Conservation (phyloP, 2,888 invertebrate species). For the Torymus texanus region DNA sequence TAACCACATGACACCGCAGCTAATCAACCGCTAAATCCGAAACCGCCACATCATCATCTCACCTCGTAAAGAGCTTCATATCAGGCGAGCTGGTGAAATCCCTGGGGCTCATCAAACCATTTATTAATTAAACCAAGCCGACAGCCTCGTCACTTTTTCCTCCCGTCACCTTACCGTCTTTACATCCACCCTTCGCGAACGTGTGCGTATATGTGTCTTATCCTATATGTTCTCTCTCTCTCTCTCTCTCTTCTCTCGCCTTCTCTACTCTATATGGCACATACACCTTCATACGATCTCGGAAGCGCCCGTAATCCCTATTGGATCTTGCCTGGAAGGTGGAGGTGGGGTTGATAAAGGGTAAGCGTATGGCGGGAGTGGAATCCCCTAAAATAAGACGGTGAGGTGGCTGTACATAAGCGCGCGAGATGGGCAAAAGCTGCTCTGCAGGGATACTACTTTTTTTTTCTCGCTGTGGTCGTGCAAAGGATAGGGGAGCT, state of each 20-base stretch:
- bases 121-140: slow-evolving; percentile 12
- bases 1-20: no score
- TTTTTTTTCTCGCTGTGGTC: no score
- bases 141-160: not conserved
- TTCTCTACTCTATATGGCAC: not conserved
- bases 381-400: slow-evolving; percentile 48
- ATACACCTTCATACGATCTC: slow-evolving; percentile 57
- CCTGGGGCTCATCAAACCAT: not conserved
- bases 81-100: not conserved
- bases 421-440: no score
- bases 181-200: not conserved
- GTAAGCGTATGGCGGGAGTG: slow-evolving; percentile 58
- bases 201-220: slow-evolving; percentile 10
- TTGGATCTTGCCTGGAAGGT: slow-evolving; percentile 60
- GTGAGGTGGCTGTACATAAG: no score
- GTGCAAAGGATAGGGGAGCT: no score
- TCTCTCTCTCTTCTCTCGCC: no score
- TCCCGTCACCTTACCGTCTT: not conserved
- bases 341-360: slow-evolving; percentile 62
- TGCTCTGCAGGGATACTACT: no score
- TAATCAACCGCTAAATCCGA: not conserved
- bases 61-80: not conserved
- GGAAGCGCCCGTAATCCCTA: slow-evolving; percentile 65
- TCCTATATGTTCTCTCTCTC: slow-evolving; percentile 31
- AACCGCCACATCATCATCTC: not conserved